A percentile compares a stretch with the other conserved stretches of the same genome.
Evolutionary conservation across 1,140 invertebrate species (phyloP).

Genomic region (Orchestia grillus): DNA sequence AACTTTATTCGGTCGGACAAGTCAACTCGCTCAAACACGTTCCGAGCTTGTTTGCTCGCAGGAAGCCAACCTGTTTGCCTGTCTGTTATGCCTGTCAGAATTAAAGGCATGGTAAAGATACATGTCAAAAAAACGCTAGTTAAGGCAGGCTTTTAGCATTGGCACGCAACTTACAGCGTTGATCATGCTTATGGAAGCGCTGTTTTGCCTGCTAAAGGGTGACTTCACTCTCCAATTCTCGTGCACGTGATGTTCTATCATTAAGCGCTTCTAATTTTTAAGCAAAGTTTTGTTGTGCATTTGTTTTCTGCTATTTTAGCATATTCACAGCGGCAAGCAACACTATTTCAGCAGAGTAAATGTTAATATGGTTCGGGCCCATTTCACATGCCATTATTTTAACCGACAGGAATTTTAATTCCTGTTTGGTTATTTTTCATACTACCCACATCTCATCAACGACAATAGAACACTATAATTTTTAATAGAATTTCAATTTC

Average conservation of each 20-base stretch:
- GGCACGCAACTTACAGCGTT: neutral
- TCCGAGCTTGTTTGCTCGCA: slow-evolving; percentile 20
- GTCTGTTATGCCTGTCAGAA: slow-evolving; percentile 46
- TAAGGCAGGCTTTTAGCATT: slow-evolving; percentile 1
- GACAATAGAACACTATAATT: too few relatives aligned
- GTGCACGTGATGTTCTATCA: neutral
- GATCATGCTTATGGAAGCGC: neutral
- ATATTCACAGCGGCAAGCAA: neutral
- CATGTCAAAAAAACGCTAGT: slow-evolving; percentile 22
- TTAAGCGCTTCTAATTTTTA: neutral
- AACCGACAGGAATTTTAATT: too few relatives aligned
- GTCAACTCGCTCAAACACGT: slow-evolving; percentile 39
- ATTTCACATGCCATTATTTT: too few relatives aligned
- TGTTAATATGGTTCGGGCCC: too few relatives aligned
- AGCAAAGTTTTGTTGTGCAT: neutral
- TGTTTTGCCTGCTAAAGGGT: neutral
- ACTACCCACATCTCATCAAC: too few relatives aligned
- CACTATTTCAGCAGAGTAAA: neutral
- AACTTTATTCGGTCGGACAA: neutral
- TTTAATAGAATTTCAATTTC: too few relatives aligned
- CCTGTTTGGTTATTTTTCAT: too few relatives aligned
- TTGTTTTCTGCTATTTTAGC: neutral
- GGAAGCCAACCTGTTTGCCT: slow-evolving; percentile 52
- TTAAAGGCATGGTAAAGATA: slow-evolving; percentile 31
- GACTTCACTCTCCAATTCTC: neutral